Evolutionary conservation across 2,888 invertebrate genomes (phyloP).

Genomic region (Catocala sponsa): DNA sequence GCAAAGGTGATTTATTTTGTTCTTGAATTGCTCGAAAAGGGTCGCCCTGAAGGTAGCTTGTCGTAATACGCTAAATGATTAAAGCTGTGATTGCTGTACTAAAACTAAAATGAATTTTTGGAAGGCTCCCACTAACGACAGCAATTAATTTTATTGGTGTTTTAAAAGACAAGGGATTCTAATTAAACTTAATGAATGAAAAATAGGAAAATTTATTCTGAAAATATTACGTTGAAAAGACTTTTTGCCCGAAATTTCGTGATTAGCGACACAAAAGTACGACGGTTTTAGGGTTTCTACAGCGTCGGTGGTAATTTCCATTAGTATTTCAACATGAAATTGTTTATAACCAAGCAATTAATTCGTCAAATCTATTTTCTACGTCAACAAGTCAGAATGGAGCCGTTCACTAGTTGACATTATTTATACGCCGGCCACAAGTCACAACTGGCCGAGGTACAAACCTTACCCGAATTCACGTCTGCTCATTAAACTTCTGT

Average conservation of each 20-base stretch:
- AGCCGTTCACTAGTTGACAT: conserved; percentile 8
- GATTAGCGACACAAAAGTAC: neutral
- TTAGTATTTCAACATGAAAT: neutral
- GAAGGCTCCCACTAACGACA: neutral
- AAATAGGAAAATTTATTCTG: neutral
- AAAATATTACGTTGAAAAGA: neutral
- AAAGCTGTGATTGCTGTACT: conserved; percentile 25
- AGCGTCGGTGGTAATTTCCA: too few relatives aligned
- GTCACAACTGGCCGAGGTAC: conserved; percentile 33
- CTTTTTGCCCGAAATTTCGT: neutral
- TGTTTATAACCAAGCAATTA: neutral
- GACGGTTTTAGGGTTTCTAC: neutral
- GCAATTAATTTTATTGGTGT: neutral
- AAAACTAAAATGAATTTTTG: conserved; percentile 9
- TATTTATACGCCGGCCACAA: conserved; percentile 28
- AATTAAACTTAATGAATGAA: neutral
- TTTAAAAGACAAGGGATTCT: neutral
- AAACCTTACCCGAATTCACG: conserved; percentile 30
- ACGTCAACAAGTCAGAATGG: neutral
- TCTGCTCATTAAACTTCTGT: conserved; percentile 46
- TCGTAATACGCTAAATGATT: conserved; percentile 31
- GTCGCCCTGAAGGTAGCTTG: conserved; percentile 25
- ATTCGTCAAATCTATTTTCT: neutral
- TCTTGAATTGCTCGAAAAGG: conserved; percentile 38
- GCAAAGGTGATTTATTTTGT: conserved; percentile 51